These are phyloP conservation scores for Fistularia commersonii DNA, from an alignment of 2,797 vertebrate genomes.

Conservation along the genomic window DNA sequence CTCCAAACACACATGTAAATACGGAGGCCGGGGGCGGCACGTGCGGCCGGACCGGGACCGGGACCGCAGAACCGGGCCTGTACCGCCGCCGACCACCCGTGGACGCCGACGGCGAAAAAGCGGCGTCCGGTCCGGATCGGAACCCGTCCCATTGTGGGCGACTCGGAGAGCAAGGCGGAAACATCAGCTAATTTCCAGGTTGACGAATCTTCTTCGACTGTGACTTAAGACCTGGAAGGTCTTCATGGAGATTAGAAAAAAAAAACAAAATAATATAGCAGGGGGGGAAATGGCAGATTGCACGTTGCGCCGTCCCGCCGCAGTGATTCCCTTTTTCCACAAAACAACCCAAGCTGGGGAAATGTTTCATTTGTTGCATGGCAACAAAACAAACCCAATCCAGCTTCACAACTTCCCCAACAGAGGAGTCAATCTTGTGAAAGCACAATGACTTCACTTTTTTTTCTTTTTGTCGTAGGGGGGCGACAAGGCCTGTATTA, in stretches of 20 bases:
- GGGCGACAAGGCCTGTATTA: background rate
- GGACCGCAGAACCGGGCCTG: no score
- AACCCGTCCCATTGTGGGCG: no score
- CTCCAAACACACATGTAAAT: no score
- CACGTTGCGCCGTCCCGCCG: conserved; percentile 24
- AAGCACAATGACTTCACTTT: conserved; percentile 19
- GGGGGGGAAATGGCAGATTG: conserved; percentile 29
- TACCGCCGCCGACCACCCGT: no score
- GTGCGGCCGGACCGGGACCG: no score
- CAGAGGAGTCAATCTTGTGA: conserved; percentile 13
- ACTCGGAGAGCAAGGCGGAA: no score
- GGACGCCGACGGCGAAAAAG: no score
- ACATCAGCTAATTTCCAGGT: no score
- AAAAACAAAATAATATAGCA: no score
- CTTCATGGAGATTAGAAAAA: conserved; percentile 33
- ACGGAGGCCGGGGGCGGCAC: no score
- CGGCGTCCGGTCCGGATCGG: no score
- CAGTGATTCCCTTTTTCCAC: conserved; percentile 31
- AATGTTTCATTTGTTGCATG: conserved; percentile 54
- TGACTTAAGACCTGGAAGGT: conserved; percentile 33
- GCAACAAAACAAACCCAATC: conserved; percentile 55
- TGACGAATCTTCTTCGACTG: conserved; percentile 29
- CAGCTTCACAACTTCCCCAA: conserved; percentile 17
- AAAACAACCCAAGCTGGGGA: conserved; percentile 25
- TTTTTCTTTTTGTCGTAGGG: conserved; percentile 1